Conservation (phyloP, 2,888 invertebrate genomes). For the Apodemia hepburni region DNA sequence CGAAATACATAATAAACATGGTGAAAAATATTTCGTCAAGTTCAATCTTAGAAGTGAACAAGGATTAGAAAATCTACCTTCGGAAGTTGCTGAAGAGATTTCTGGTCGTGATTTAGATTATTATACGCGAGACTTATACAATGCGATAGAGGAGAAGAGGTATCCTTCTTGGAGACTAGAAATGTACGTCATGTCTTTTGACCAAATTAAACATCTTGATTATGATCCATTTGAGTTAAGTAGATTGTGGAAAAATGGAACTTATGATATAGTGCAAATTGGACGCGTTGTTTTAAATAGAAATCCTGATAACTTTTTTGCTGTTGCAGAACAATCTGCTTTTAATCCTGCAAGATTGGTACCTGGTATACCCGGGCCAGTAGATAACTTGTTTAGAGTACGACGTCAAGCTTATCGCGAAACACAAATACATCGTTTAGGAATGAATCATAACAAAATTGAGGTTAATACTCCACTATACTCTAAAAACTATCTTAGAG, state of each 20-base stretch:
- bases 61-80: slow-evolving; percentile 87
- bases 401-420: slow-evolving; percentile 48
- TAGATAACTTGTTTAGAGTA: slow-evolving; percentile 47
- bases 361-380: slow-evolving; percentile 58
- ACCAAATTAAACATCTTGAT: slow-evolving; percentile 43
- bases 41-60: slow-evolving; percentile 95
- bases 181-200: slow-evolving; percentile 48
- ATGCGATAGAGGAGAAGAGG: slow-evolving; percentile 87
- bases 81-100: slow-evolving; percentile 71
- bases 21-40: slow-evolving; percentile 87
- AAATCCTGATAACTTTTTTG: slow-evolving; percentile 50
- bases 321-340: slow-evolving; percentile 45
- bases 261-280: slow-evolving; percentile 46
- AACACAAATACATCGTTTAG: slow-evolving; percentile 53
- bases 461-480: slow-evolving; percentile 50
- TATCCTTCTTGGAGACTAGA: slow-evolving; percentile 56
- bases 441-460: slow-evolving; percentile 50
- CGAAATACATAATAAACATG: slow-evolving; percentile 88
- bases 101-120: slow-evolving; percentile 87
- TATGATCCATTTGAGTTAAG: slow-evolving; percentile 60
- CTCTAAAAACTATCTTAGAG: slow-evolving; percentile 46
- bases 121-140: slow-evolving; percentile 90
- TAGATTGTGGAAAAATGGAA: slow-evolving; percentile 54
- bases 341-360: slow-evolving; percentile 55
- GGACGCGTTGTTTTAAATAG: slow-evolving; percentile 48